Evolutionary conservation across 2,888 invertebrate species (phyloP).

Genomic region (Himalopsyche kuldschensis): DNA sequence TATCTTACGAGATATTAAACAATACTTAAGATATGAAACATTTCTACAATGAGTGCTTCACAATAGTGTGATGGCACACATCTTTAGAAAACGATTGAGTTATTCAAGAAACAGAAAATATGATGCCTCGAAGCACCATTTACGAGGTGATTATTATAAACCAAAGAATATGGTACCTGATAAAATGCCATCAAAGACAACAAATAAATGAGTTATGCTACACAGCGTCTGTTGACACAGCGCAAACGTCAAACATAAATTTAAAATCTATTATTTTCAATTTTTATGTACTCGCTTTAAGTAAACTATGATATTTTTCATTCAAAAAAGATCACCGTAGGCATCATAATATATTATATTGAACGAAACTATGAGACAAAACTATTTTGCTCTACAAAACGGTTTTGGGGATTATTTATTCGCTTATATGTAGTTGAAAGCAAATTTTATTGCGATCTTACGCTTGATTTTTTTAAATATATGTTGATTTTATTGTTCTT

Average conservation of each 20-base stretch:
- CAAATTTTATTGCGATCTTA: too few relatives aligned
- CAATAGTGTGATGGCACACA: not conserved
- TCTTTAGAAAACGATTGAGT: not conserved
- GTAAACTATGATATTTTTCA: too few relatives aligned
- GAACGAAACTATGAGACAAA: too few relatives aligned
- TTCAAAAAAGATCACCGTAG: too few relatives aligned
- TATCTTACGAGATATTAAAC: not conserved
- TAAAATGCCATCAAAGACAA: not conserved
- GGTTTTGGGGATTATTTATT: too few relatives aligned
- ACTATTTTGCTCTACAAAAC: too few relatives aligned
- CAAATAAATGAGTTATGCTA: not conserved
- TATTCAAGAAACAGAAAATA: not conserved
- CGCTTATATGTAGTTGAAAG: too few relatives aligned
- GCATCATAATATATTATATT: too few relatives aligned
- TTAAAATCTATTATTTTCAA: not conserved
- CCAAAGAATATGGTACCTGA: not conserved
- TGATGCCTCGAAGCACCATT: not conserved
- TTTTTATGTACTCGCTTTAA: too few relatives aligned
- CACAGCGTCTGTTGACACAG: not conserved
- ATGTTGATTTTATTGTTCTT: too few relatives aligned
- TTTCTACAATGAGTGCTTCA: not conserved
- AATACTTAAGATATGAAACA: not conserved
- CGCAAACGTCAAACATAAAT: not conserved
- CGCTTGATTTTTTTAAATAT: too few relatives aligned
- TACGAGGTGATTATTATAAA: not conserved